Conservation (phyloP, 2,797 vertebrate species). For the Silurus aristotelis region DNA sequence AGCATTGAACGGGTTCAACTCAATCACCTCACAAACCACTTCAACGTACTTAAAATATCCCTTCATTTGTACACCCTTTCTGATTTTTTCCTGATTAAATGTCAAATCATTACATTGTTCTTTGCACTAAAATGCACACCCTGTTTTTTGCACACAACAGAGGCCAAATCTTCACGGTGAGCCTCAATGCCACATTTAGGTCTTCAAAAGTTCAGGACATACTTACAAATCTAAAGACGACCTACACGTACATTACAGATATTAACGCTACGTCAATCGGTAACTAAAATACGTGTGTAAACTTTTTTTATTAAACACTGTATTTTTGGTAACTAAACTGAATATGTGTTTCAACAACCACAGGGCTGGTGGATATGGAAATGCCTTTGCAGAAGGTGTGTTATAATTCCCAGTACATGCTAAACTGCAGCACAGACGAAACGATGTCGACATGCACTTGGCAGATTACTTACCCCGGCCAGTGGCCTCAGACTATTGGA, state of each 20-base stretch:
- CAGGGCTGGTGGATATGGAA: conserved; percentile 66
- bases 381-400: conserved; percentile 7
- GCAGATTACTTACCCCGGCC: conserved; percentile 16
- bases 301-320: not conserved
- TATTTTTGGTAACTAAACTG: not conserved
- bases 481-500: conserved; percentile 47
- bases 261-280: conserved; percentile 59
- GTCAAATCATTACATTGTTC: not conserved
- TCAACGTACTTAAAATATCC: conserved; percentile 49
- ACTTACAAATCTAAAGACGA: fast-evolving
- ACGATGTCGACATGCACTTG: conserved; percentile 34
- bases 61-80: not conserved
- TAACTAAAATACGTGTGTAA: conserved; percentile 42
- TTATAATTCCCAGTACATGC: not conserved
- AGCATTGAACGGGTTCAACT: conserved; percentile 57
- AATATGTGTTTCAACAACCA: not conserved
- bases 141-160: not conserved
- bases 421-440: conserved; percentile 64
- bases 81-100: not conserved
- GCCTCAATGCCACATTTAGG: conserved; percentile 32
- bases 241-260: fast-evolving
- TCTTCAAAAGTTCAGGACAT: conserved; percentile 47
- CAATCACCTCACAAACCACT: not conserved
- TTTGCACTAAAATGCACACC: not conserved
- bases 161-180: conserved; percentile 54